phyloP scores from a whole-genome alignment of 2,888 invertebrate species.

The Lycocerus yunnanus region DNA sequence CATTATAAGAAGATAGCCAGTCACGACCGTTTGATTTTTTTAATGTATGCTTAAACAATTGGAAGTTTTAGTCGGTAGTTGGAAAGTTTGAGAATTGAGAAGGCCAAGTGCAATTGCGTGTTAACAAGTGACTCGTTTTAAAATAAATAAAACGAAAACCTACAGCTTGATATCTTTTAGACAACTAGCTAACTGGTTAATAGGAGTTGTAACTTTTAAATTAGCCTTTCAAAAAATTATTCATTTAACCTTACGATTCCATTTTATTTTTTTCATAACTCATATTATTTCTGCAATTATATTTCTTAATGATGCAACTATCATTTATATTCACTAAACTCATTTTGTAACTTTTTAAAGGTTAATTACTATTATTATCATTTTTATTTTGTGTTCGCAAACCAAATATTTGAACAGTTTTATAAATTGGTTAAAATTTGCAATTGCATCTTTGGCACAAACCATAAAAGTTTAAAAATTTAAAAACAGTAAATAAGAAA shows the following conservation, averaged over 20 bases:
- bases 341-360: background rate
- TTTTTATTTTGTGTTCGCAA: background rate
- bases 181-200: conserved; percentile 1
- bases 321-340: background rate
- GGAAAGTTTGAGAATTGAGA: conserved; percentile 10
- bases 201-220: background rate
- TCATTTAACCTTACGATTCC: background rate
- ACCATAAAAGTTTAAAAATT: background rate
- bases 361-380: background rate
- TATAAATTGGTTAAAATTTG: background rate
- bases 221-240: background rate
- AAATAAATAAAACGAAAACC: conserved; percentile 11
- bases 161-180: conserved; percentile 3
- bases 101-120: conserved; percentile 23
- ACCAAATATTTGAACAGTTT: background rate
- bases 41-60: conserved; percentile 27
- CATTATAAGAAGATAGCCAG: conserved; percentile 40
- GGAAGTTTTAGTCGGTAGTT: conserved; percentile 27
- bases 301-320: background rate
- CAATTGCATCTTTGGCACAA: background rate
- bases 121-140: conserved; percentile 19
- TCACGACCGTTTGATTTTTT: conserved; percentile 39
- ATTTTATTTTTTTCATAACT: background rate
- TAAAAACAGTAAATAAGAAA: background rate
- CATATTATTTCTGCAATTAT: background rate